phyloP scores from a whole-genome alignment of 2,797 vertebrate species.

The Lepidocolaptes lacrymiger region DNA sequence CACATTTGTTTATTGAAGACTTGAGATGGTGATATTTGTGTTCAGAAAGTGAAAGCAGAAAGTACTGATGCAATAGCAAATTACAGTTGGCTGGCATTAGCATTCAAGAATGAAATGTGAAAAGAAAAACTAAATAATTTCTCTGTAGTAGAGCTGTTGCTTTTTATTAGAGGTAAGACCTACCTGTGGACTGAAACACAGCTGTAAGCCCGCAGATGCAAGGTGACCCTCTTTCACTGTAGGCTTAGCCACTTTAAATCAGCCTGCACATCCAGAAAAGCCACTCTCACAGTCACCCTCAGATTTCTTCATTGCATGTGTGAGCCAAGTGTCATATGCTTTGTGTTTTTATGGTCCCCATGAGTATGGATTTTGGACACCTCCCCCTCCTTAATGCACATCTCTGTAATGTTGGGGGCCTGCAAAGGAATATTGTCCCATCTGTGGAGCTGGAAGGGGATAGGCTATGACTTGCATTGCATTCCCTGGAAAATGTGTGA shows the following conservation, averaged over 20 bases:
- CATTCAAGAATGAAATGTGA: neutral
- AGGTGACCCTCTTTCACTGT: neutral
- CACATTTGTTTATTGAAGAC: neutral
- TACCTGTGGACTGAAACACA: neutral
- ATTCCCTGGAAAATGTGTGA: neutral
- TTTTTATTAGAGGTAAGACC: neutral
- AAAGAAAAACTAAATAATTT: neutral
- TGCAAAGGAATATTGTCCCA: neutral
- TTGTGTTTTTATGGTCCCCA: neutral
- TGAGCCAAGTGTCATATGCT: neutral
- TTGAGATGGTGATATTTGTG: neutral
- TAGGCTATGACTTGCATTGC: neutral
- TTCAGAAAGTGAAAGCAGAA: neutral
- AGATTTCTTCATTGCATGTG: neutral
- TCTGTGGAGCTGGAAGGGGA: neutral
- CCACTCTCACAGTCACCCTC: neutral
- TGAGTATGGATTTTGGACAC: neutral
- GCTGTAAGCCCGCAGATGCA: neutral
- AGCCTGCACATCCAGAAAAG: neutral
- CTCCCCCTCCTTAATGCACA: neutral
- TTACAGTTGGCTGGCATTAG: neutral
- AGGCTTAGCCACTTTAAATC: neutral
- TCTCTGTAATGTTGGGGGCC: fast-evolving
- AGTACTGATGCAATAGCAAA: neutral
- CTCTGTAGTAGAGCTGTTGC: neutral